Evolutionary conservation across 2,113 vertebrate genomes (phyloP).

Genomic region (Noctilio leporinus): DNA sequence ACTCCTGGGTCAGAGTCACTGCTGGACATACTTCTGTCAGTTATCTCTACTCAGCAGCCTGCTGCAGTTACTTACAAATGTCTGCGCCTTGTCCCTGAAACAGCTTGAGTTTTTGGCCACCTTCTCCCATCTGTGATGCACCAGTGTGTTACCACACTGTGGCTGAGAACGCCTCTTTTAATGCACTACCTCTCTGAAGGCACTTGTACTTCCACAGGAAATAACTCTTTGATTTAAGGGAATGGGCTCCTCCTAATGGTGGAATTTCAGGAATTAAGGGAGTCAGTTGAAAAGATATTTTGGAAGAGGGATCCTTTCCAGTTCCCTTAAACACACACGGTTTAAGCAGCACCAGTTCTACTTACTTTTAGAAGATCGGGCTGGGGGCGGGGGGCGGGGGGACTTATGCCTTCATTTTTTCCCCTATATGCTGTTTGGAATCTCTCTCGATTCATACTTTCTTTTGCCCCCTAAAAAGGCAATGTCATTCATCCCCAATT

Average conservation of each 20-base stretch:
- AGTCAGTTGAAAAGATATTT: constrained; percentile 12
- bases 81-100: neutral
- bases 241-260: neutral
- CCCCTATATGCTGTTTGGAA: neutral
- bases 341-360: neutral
- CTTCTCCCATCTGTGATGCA: neutral
- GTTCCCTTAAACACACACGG: neutral
- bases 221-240: neutral
- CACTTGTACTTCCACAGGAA: neutral
- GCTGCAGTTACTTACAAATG: neutral
- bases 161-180: neutral
- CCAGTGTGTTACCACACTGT: neutral
- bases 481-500: neutral
- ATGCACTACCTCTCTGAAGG: neutral
- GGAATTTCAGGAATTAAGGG: neutral
- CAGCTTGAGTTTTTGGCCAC: neutral
- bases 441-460: neutral
- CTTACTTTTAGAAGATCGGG: neutral
- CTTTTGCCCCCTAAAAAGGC: neutral
- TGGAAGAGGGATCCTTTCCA: neutral
- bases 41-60: neutral
- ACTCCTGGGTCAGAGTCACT: neutral
- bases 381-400: neutral
- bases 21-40: neutral
- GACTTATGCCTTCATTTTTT: neutral